Evolutionary conservation across 2,113 vertebrate species (phyloP), one percentile per base, ranked within the genome.

Genomic region (Campylomormyrus tamandua): DNA sequence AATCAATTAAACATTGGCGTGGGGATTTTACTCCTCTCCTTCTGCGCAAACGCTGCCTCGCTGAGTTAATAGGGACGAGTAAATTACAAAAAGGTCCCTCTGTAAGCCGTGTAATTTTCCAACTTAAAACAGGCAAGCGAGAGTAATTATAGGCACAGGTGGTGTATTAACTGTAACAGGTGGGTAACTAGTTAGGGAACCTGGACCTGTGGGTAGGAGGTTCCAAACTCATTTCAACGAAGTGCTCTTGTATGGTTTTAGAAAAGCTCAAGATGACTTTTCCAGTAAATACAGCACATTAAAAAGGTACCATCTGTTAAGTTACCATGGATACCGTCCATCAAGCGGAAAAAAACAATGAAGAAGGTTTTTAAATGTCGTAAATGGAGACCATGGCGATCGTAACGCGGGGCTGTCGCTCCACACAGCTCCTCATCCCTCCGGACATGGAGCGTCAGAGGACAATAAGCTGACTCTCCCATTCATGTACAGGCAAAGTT

Each of bases 1-100:
- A 87, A 87, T 87, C 85, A 87, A 87, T 87, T 87, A 31, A 87
- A 87, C 24, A 39, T 87, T 39, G 24, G 46, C 35, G 83, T 48
- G 83, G 45, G 83, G 83, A 56, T 35, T 50, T 84, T 52, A 35
- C 85, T 53, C 49, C 31, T 53, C 11, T 53, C 31, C 31, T 19
- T 87, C 85, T 35, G n/a, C 17, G n/a, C 9, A 35, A 87, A 19
- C 45, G 48, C 45, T 31, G 46, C n/a, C 27, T 52, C 10, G 9
- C 21, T 52, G 48, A 87, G 85, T 19, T 53, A 35, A 87, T 56
- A 53, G 24, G 31, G 27, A 87, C 2, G 48, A 56, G 50, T 17
- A 53, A 87, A 87, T 87, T 35, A 80, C 74, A 80, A 39, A 53
- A 50, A 50, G 49, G 27, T 87, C 8, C 85, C 49, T 87, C n/a